Evolutionary conservation across 2,888 invertebrate genomes (phyloP).

Genomic region (Nymphalis c-album): DNA sequence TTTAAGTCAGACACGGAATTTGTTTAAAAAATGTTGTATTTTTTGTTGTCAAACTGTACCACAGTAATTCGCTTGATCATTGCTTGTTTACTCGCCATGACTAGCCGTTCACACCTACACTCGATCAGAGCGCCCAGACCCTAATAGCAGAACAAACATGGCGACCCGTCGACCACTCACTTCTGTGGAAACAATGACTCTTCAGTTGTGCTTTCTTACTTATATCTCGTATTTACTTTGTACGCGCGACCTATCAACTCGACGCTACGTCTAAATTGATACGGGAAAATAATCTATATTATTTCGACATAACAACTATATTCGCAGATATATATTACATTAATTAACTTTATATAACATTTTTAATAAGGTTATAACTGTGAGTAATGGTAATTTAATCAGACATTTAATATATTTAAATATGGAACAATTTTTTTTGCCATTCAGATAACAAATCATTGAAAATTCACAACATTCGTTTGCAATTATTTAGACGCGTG

Average conservation of each 20-base stretch:
- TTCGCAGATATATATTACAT: not conserved
- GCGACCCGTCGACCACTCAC: not conserved
- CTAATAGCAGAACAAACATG: constrained; percentile 10
- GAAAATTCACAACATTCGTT: too few relatives aligned
- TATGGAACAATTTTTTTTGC: too few relatives aligned
- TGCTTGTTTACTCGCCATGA: not conserved
- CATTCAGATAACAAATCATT: too few relatives aligned
- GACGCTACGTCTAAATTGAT: not conserved
- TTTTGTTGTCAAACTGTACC: not conserved
- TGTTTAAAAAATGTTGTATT: not conserved
- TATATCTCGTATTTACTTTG: constrained; percentile 21
- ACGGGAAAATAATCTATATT: not conserved
- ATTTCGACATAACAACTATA: not conserved
- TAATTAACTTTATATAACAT: not conserved
- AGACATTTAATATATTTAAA: too few relatives aligned
- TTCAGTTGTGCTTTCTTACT: constrained; percentile 25
- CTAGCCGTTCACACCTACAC: constrained; percentile 5
- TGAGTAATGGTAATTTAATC: too few relatives aligned
- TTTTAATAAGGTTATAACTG: too few relatives aligned
- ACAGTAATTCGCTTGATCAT: constrained; percentile 2
- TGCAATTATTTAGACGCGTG: too few relatives aligned
- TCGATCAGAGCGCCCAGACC: not conserved
- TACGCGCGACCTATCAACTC: not conserved
- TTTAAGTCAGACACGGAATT: not conserved
- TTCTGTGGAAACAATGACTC: constrained; percentile 39